Percentiles rank a stretch among this genome's conserved stretches.
Evolutionary conservation across 2,888 invertebrate species (phyloP).

Genomic region (Amphiduros pacificus): DNA sequence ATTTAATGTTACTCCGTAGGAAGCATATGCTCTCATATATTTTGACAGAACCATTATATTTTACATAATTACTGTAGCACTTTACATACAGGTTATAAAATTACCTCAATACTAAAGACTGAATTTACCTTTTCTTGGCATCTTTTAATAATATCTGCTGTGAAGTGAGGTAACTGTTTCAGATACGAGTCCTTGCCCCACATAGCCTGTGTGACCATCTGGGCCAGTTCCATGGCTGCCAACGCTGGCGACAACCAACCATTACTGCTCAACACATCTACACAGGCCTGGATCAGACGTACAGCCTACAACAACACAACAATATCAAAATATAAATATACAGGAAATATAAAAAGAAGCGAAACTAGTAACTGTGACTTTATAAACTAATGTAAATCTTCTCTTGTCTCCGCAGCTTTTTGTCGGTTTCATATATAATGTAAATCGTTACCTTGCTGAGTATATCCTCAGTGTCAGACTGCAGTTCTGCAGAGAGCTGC

Average conservation of each 20-base stretch:
- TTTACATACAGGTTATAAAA: too few species aligned
- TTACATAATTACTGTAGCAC: too few species aligned
- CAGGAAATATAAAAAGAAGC: too few species aligned
- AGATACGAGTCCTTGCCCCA: conserved; percentile 98
- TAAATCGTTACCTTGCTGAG: conserved; percentile 70
- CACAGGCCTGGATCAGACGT: conserved; percentile 72
- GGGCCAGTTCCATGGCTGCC: conserved; percentile 98
- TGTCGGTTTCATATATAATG: too few species aligned
- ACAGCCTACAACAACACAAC: conserved; percentile 49
- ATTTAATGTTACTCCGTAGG: too few species aligned
- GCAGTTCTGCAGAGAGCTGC: conserved; percentile 92
- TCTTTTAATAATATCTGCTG: conserved; percentile 81
- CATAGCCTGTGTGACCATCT: conserved; percentile 99
- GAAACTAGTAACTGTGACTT: too few species aligned
- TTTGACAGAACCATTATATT: too few species aligned
- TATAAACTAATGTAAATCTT: too few species aligned
- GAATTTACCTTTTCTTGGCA: conserved; percentile 80
- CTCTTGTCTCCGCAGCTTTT: too few species aligned
- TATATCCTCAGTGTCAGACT: conserved; percentile 91
- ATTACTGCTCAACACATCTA: conserved; percentile 89
- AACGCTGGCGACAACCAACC: conserved; percentile 98
- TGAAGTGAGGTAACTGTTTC: conserved; percentile 95
- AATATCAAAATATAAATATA: too few species aligned
- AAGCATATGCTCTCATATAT: too few species aligned
- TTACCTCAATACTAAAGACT: too few species aligned